Conservation (phyloP, 2,797 vertebrate genomes). For the Halcyon smyrnensis region DNA sequence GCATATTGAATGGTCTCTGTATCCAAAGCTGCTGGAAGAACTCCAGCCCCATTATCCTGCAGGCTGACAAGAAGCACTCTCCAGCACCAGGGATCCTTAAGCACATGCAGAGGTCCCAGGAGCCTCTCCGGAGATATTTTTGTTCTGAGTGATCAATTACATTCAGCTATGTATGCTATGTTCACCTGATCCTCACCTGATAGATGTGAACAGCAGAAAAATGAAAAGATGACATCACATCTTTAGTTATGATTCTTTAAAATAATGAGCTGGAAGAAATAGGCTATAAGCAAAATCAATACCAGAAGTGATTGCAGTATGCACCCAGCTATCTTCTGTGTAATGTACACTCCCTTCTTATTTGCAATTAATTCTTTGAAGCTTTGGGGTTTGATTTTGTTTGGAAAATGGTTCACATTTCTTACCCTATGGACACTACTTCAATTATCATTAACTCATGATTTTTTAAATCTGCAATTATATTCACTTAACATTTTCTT, state of each 20-base stretch:
- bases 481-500: neutral
- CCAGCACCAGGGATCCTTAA: neutral
- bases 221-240: neutral
- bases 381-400: neutral
- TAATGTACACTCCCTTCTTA: neutral
- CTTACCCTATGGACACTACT: neutral
- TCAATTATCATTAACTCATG: neutral
- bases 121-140: neutral
- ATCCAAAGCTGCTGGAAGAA: neutral
- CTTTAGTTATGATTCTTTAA: neutral
- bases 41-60: neutral
- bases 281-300: neutral
- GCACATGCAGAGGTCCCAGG: neutral
- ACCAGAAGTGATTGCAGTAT: neutral
- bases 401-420: neutral
- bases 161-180: neutral
- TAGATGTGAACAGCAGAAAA: neutral
- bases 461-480: neutral
- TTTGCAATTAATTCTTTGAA: neutral
- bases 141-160: neutral
- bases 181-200: neutral
- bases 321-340: neutral
- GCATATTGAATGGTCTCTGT: neutral
- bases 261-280: neutral
- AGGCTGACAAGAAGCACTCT: neutral